These are phyloP conservation scores for Isaurus tuberculatus DNA, from an alignment of 92 coral and sea anemone genomes.

Conservation along the genomic window DNA sequence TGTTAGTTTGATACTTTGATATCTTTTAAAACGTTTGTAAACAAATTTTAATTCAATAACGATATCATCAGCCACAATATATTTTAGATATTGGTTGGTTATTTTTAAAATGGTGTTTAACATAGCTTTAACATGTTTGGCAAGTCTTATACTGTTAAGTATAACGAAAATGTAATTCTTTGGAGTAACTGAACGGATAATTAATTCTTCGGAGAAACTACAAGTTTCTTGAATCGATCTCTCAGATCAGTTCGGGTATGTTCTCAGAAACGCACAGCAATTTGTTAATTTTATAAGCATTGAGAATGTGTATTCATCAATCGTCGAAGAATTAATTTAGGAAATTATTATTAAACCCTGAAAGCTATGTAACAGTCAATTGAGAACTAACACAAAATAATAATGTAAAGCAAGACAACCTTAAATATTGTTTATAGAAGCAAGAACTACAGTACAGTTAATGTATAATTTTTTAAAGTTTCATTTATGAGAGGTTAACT, in stretches of 20 bases:
- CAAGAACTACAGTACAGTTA: background rate
- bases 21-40: conserved; percentile 21
- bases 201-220: background rate
- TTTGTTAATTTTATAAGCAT: background rate
- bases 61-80: conserved; percentile 1
- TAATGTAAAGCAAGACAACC: background rate
- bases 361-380: background rate
- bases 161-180: too few species aligned
- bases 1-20: conserved; percentile 19
- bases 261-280: background rate
- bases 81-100: background rate
- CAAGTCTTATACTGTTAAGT: background rate
- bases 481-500: background rate
- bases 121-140: background rate
- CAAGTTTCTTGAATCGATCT: background rate
- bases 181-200: too few species aligned
- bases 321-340: conserved; percentile 11
- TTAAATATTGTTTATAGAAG: background rate
- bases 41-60: conserved; percentile 3
- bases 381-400: background rate
- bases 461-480: too few species aligned
- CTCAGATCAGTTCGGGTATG: background rate
- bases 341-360: background rate
- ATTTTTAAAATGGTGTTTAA: background rate
- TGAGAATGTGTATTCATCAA: conserved; percentile 4